Evolutionary conservation across 2,888 invertebrate genomes (phyloP).

Genomic region (Drosophila anomalipes): DNA sequence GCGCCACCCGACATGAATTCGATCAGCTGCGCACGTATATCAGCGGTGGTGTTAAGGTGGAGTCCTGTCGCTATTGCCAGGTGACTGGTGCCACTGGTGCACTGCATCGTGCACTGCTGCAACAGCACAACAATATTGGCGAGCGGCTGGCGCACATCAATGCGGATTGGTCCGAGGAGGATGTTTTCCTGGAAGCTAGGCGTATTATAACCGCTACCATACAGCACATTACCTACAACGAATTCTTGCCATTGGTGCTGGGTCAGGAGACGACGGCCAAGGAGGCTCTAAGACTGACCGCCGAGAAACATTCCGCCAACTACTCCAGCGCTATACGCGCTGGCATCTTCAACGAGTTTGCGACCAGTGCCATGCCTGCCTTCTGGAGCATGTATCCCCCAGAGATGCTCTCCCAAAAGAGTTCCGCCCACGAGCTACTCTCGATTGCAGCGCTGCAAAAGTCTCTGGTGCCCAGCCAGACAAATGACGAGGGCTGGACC

Average conservation of each 20-base stretch:
- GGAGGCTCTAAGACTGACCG: slow-evolving; percentile 87
- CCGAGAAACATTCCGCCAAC: slow-evolving; percentile 90
- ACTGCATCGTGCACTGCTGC: slow-evolving; percentile 89
- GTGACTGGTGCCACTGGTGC: slow-evolving; percentile 89
- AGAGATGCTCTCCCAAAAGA: slow-evolving; percentile 88
- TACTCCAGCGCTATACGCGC: slow-evolving; percentile 93
- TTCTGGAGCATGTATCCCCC: slow-evolving; percentile 91
- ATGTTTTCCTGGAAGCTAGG: slow-evolving; percentile 91
- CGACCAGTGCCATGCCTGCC: slow-evolving; percentile 90
- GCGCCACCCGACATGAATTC: slow-evolving; percentile 89
- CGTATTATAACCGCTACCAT: slow-evolving; percentile 91
- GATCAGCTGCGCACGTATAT: slow-evolving; percentile 90
- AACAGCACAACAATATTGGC: slow-evolving; percentile 93
- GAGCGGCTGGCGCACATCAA: slow-evolving; percentile 89
- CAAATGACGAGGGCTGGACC: slow-evolving; percentile 86
- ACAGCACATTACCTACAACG: slow-evolving; percentile 93
- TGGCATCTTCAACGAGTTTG: slow-evolving; percentile 92
- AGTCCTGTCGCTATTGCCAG: slow-evolving; percentile 89
- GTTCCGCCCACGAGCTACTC: slow-evolving; percentile 88
- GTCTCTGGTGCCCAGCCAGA: slow-evolving; percentile 81
- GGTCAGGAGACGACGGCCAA: slow-evolving; percentile 86
- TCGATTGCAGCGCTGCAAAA: slow-evolving; percentile 87
- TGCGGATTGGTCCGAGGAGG: slow-evolving; percentile 92
- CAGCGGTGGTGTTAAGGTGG: slow-evolving; percentile 89
- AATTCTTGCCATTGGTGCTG: slow-evolving; percentile 92